Evolutionary conservation across 2,888 invertebrate genomes (phyloP).

Genomic region (Cheilosia grossa): DNA sequence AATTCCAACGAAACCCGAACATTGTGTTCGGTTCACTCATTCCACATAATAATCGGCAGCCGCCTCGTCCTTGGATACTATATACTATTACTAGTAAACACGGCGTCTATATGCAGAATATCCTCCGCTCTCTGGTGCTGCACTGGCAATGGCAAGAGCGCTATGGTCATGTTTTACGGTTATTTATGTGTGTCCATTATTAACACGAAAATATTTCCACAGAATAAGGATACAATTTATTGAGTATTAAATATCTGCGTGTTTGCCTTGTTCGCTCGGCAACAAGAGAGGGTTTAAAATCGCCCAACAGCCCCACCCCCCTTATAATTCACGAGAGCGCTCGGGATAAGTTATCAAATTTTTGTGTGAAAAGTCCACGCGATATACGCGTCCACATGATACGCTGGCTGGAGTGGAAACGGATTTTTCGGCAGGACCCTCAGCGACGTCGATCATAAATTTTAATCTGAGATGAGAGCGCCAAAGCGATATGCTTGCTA

Average conservation of each 20-base stretch:
- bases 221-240: constrained; percentile 68
- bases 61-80: not conserved
- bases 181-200: constrained; percentile 68
- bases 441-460: constrained; percentile 60
- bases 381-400: not conserved
- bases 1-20: constrained; percentile 7
- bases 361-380: constrained; percentile 19
- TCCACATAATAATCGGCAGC: not conserved
- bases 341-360: constrained; percentile 57
- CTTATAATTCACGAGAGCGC: constrained; percentile 29
- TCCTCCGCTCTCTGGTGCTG: constrained; percentile 3
- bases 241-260: constrained; percentile 66
- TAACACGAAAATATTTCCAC: constrained; percentile 65
- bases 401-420: constrained; percentile 31
- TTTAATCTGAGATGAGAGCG: constrained; percentile 64
- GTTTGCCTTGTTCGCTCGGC: constrained; percentile 47
- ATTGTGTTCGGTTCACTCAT: not conserved
- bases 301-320: not conserved
- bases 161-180: constrained; percentile 62
- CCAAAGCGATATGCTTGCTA: constrained; percentile 34
- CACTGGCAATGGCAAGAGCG: constrained; percentile 10
- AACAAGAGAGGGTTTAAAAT: constrained; percentile 25
- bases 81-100: not conserved
- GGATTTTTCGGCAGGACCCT: constrained; percentile 52
- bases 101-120: constrained; percentile 6